Conservation (phyloP, 2,888 invertebrate species). For the Keiferia lycopersicella region DNA sequence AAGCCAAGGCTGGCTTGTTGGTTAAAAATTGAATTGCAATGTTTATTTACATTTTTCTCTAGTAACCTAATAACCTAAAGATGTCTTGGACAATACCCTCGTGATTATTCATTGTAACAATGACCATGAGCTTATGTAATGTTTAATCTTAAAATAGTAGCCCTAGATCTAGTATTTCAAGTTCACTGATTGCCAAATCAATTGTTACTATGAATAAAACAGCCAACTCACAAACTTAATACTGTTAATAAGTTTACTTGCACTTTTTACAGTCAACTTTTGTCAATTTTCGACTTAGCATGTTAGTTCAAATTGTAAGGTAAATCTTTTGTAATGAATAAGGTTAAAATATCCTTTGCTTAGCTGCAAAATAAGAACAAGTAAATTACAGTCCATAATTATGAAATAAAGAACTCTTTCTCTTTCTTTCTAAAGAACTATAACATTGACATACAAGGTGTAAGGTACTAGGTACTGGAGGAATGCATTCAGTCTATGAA, state of each 20-base stretch:
- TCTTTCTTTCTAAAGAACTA: too few species aligned
- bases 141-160: slow-evolving; percentile 13
- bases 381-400: too few species aligned
- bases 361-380: too few species aligned
- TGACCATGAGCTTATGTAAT: slow-evolving; percentile 66
- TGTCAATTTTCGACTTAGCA: background rate
- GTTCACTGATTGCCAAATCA: background rate
- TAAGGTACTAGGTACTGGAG: too few species aligned
- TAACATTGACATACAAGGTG: too few species aligned
- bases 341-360: too few species aligned
- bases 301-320: background rate
- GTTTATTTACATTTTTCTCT: background rate
- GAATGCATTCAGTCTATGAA: too few species aligned
- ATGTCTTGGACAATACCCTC: slow-evolving; percentile 47
- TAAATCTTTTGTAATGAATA: too few species aligned
- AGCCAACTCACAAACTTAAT: background rate
- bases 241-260: background rate
- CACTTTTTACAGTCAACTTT: background rate
- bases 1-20: background rate
- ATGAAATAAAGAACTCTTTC: too few species aligned
- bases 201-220: background rate
- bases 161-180: slow-evolving; percentile 19
- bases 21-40: background rate
- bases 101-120: slow-evolving; percentile 19
- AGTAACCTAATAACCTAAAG: slow-evolving; percentile 38